phyloP scores from a whole-genome alignment of 2,113 vertebrate species.

The Cheilinus undulatus region DNA sequence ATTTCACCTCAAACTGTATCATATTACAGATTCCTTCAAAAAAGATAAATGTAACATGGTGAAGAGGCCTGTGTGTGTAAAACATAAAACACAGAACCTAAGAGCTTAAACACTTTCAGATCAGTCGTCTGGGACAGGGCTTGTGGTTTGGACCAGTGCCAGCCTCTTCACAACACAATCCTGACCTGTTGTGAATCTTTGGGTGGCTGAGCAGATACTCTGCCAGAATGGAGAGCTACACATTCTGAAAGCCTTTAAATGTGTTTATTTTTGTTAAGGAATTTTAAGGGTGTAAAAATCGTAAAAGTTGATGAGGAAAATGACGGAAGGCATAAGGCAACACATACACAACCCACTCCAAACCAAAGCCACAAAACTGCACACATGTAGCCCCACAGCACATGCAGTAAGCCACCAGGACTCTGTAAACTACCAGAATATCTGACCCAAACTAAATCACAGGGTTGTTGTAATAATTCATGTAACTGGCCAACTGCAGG shows the following conservation, averaged over 20 bases:
- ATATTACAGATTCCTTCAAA: not conserved
- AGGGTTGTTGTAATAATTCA: constrained; percentile 23
- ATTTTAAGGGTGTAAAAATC: not conserved
- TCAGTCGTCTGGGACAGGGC: constrained; percentile 57
- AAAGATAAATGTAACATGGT: not conserved
- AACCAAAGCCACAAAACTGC: not conserved
- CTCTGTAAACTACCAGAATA: not conserved
- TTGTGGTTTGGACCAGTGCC: constrained; percentile 54
- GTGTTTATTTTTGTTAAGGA: not conserved
- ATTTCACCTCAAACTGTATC: not conserved
- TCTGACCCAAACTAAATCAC: constrained; percentile 2
- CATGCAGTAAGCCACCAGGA: not conserved
- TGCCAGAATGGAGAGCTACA: not conserved
- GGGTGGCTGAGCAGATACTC: not conserved
- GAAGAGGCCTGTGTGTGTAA: constrained; percentile 13
- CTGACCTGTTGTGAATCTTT: constrained; percentile 3
- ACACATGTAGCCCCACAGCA: not conserved
- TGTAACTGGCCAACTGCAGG: not conserved
- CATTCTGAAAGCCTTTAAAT: not conserved
- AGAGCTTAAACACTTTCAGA: constrained; percentile 69
- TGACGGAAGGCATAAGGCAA: not conserved
- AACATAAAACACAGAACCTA: constrained; percentile 28
- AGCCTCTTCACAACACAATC: constrained; percentile 27
- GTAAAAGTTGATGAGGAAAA: not conserved
- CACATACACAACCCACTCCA: not conserved